A percentile compares a stretch with the other conserved stretches of the same genome.
phyloP scores from a whole-genome alignment of 2,113 vertebrate species.

The Trogon surrucura region DNA sequence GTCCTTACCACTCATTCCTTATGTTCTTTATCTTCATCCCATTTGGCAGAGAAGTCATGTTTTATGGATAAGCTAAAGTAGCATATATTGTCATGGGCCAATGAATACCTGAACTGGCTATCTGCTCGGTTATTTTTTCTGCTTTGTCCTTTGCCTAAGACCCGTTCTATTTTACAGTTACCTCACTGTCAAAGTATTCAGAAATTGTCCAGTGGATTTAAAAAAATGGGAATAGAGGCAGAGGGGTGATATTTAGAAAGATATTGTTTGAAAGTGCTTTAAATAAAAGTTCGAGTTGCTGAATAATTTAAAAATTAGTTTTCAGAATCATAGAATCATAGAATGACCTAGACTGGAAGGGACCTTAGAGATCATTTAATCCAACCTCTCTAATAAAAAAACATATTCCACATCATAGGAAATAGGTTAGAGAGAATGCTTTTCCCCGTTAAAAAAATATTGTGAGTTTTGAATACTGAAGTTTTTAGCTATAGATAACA shows the following conservation, averaged over 20 bases:
- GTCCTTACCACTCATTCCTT: background rate
- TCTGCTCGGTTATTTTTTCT: no score
- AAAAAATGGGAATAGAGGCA: background rate
- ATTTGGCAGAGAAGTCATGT: background rate
- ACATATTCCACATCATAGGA: background rate
- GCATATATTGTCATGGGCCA: background rate
- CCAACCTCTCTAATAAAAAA: background rate
- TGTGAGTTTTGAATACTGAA: background rate
- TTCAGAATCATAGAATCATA: no score
- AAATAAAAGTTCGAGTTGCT: background rate
- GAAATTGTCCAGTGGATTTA: background rate
- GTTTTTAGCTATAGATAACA: background rate
- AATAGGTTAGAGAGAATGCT: background rate
- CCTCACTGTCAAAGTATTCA: background rate
- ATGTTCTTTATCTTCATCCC: background rate
- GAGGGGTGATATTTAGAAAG: background rate
- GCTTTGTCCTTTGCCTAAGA: background rate
- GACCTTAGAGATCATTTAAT: no score
- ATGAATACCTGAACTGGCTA: background rate
- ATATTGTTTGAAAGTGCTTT: background rate
- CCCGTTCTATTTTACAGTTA: background rate
- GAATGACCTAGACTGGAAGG: no score
- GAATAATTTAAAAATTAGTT: background rate
- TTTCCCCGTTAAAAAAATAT: background rate
- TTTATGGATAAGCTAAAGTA: background rate